Evolutionary conservation across 2,888 invertebrate genomes (phyloP).

Genomic region (Trachelus iudaicus): DNA sequence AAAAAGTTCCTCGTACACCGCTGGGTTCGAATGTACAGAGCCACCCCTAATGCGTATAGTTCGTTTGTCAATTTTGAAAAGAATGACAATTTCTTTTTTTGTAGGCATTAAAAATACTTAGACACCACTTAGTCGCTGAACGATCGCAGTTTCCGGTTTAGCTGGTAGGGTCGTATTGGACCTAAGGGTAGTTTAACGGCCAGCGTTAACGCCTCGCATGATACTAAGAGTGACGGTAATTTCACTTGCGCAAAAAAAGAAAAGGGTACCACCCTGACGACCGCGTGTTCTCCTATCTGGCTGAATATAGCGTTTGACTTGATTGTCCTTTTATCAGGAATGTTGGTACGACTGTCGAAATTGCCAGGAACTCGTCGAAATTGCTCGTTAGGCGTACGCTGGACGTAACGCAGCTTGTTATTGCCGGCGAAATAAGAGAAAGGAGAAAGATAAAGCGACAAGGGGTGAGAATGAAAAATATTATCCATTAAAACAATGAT

Average conservation of each 20-base stretch:
- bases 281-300: neutral
- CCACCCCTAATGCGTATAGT: neutral
- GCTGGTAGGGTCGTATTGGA: neutral
- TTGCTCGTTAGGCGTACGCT: conserved; percentile 43
- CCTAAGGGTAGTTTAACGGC: neutral
- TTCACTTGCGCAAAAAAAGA: neutral
- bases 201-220: neutral
- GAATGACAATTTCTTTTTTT: neutral
- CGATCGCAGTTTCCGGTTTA: neutral
- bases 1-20: neutral
- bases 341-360: neutral
- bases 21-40: neutral
- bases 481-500: neutral
- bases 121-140: neutral
- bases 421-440: neutral
- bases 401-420: neutral
- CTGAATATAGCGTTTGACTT: neutral
- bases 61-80: neutral
- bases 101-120: neutral
- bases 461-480: neutral
- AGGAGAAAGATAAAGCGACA: neutral
- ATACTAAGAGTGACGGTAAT: neutral
- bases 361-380: conserved; percentile 20
- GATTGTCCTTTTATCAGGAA: neutral
- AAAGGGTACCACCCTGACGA: neutral